Evolutionary conservation across 2,888 invertebrate species (phyloP), one percentile per base, ranked within the genome.

Genomic region (Sericinus montela): DNA sequence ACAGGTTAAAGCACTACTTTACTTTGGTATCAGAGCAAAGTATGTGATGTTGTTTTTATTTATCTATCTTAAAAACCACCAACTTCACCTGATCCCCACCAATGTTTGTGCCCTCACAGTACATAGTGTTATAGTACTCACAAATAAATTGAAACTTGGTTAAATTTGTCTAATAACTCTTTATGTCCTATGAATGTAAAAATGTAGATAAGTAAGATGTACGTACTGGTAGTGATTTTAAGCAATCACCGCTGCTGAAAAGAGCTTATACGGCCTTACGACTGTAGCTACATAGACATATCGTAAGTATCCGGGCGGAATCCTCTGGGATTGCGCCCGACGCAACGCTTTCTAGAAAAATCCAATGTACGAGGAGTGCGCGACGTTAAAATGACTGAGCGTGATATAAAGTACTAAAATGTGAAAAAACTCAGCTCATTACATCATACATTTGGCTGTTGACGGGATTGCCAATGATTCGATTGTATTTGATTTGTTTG

Each of bases 271-370:
- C 4, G 76, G 74, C 70, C 78, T 82, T 80, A 78, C 60, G 61
- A 65, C 62, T 63, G 50, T 42, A 60, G 19, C 19, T 19, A 19
- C 19, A 3, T 5, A n/a, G 68, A 67, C 68, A 45, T 19, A 28
- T 13, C 25, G 25, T 9, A 14, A 36, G 72, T 69, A 10, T 68
- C 70, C 56, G 60, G 56, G 69, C 72, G 69, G 68, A 73, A 74
- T 80, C 82, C 83, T 70, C 54, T 37, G 80, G 84, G 81, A 81
- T 72, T 82, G 72, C 69, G 53, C 55, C 48, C 52, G 65, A 61
- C 62, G 58, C 60, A 54, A 52, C 54, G 53, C 58, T 58, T 65
- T 62, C 71, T 67, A 75, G 75, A 76, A 72, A 82, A 81, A 83
- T 82, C 75, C 80, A 80, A 84, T 83, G 75, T 76, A 57, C 65